These are phyloP conservation scores for Conger conger DNA, from an alignment of 2,113 vertebrate species.

Conservation along the genomic window DNA sequence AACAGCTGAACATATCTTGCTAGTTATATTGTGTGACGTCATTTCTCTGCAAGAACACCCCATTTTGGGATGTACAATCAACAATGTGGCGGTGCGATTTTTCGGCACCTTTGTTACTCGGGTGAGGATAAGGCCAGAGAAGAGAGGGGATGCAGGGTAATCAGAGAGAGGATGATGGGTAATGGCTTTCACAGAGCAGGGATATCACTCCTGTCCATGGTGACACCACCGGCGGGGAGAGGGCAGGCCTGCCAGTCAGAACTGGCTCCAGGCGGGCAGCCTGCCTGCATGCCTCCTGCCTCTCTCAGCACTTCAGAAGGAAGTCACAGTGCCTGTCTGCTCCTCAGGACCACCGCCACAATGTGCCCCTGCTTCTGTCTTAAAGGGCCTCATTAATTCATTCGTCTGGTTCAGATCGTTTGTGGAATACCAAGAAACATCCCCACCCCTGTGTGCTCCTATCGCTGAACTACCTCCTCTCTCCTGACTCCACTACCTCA, in stretches of 20 bases:
- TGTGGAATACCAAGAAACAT: conserved; percentile 3
- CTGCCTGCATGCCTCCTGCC: neutral
- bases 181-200: neutral
- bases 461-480: neutral
- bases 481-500: neutral
- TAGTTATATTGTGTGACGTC: no score
- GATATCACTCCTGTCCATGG: neutral
- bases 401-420: conserved; percentile 17
- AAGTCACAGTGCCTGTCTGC: neutral
- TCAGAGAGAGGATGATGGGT: neutral
- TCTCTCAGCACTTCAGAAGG: neutral
- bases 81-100: no score
- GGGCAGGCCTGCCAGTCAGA: neutral
- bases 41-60: no score
- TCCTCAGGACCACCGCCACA: neutral
- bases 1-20: no score
- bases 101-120: no score
- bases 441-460: neutral
- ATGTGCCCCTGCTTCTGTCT: neutral
- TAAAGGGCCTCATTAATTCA: conserved; percentile 26
- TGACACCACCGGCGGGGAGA: neutral
- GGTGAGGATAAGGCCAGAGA: no score
- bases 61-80: no score
- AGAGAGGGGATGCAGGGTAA: no score
- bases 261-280: neutral